Percentiles rank a stretch among this genome's conserved stretches.
Conservation (phyloP, 2,797 vertebrate genomes). For the Ctenochaetus hawaiiensis region DNA sequence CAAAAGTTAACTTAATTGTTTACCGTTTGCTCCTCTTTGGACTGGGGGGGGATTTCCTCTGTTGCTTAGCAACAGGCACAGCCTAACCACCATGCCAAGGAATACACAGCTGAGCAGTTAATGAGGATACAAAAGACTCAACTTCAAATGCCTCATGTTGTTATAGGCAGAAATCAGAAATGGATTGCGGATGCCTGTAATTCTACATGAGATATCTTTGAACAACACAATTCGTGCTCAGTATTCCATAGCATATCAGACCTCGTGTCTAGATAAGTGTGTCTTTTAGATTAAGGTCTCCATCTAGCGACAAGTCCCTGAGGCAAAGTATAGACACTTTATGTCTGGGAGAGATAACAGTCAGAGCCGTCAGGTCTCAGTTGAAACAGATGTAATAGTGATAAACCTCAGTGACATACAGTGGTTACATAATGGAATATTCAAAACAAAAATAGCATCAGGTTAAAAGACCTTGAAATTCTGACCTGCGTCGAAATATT, state of each 20-base stretch:
- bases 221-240: conserved; percentile 23
- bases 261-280: conserved; percentile 53
- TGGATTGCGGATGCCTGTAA: conserved; percentile 30
- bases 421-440: conserved; percentile 6
- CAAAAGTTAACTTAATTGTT: conserved; percentile 63
- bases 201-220: conserved; percentile 24
- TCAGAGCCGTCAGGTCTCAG: conserved; percentile 30
- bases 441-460: neutral
- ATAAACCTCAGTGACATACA: conserved; percentile 38
- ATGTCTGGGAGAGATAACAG: conserved; percentile 44
- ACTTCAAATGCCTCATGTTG: conserved; percentile 66
- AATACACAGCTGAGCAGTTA: conserved; percentile 77
- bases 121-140: conserved; percentile 79
- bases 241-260: conserved; percentile 14
- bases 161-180: conserved; percentile 51
- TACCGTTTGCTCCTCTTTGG: conserved; percentile 61
- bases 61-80: conserved; percentile 85
- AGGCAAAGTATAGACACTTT: conserved; percentile 55
- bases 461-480: neutral
- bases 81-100: conserved; percentile 77
- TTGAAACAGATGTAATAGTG: conserved; percentile 26
- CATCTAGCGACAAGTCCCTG: conserved; percentile 79
- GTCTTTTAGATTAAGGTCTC: conserved; percentile 75
- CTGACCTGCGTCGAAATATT: too few relatives aligned
- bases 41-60: conserved; percentile 66